A percentile compares a stretch with the other conserved stretches of the same genome.
These are phyloP conservation scores for Oasisia sp. DNA, from an alignment of 2,888 invertebrate genomes.

Conservation along the genomic window DNA sequence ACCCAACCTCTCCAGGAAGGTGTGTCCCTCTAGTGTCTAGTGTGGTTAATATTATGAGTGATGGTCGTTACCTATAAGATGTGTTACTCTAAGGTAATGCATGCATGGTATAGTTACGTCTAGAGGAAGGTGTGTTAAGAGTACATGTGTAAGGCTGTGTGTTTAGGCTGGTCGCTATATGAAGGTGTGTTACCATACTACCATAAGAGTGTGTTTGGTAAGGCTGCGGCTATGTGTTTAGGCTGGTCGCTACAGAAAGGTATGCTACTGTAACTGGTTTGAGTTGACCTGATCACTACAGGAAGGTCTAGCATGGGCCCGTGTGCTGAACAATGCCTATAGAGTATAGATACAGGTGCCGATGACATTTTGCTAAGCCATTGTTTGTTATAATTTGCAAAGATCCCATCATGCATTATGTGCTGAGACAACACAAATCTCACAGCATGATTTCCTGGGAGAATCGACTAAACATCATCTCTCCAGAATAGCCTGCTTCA, in stretches of 20 bases:
- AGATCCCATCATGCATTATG: not conserved
- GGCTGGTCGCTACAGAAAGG: not conserved
- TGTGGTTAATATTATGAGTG: too few species aligned
- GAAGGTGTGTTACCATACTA: not conserved
- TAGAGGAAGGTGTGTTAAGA: too few species aligned
- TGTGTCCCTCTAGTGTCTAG: not conserved
- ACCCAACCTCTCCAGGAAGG: slow-evolving; percentile 7
- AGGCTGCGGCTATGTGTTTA: too few species aligned
- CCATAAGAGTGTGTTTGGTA: too few species aligned
- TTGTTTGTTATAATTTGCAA: not conserved
- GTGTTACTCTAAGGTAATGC: too few species aligned
- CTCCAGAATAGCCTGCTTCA: not conserved
- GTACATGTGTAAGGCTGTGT: too few species aligned
- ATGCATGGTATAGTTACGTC: too few species aligned
- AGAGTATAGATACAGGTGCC: not conserved
- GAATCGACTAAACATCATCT: not conserved
- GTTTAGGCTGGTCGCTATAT: not conserved
- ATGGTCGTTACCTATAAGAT: too few species aligned
- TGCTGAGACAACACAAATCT: not conserved
- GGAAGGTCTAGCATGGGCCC: not conserved
- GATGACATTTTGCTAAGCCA: not conserved
- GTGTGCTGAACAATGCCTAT: not conserved
- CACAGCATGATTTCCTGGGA: not conserved
- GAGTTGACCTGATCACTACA: not conserved
- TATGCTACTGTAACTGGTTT: not conserved